Evolutionary conservation across 2,888 invertebrate species (phyloP).

Genomic region (Trachelus stipa): DNA sequence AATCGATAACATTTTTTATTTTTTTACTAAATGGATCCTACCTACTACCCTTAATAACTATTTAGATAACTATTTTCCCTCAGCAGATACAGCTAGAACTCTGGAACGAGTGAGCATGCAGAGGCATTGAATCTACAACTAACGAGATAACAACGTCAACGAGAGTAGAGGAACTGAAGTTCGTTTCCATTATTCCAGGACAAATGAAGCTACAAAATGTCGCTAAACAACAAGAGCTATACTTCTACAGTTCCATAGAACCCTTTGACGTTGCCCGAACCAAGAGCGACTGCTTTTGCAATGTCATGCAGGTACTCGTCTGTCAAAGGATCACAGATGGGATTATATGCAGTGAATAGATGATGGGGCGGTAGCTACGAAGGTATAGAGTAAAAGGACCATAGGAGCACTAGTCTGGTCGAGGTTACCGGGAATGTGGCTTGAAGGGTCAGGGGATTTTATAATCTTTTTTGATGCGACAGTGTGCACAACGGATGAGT

Average conservation of each 20-base stretch:
- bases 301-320: background rate
- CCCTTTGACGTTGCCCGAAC: background rate
- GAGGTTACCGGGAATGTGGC: constrained; percentile 6
- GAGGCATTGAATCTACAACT: background rate
- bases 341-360: constrained; percentile 8
- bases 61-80: background rate
- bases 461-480: constrained; percentile 55
- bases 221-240: background rate
- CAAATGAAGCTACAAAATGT: constrained; percentile 1
- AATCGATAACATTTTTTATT: background rate
- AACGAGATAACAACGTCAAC: background rate
- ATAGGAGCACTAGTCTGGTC: background rate
- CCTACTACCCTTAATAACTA: background rate
- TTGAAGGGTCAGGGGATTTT: constrained; percentile 33
- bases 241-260: background rate
- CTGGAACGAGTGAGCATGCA: background rate
- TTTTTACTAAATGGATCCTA: background rate
- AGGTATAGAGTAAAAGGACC: background rate
- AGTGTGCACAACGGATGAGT: constrained; percentile 35
- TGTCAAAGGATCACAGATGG: constrained; percentile 12
- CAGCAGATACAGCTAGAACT: background rate
- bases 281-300: background rate
- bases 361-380: background rate
- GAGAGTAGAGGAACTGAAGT: background rate
- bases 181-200: background rate